Base-by-base conservation (phyloP, 1,140 invertebrate species). In the Nomia melanderi region DNA sequence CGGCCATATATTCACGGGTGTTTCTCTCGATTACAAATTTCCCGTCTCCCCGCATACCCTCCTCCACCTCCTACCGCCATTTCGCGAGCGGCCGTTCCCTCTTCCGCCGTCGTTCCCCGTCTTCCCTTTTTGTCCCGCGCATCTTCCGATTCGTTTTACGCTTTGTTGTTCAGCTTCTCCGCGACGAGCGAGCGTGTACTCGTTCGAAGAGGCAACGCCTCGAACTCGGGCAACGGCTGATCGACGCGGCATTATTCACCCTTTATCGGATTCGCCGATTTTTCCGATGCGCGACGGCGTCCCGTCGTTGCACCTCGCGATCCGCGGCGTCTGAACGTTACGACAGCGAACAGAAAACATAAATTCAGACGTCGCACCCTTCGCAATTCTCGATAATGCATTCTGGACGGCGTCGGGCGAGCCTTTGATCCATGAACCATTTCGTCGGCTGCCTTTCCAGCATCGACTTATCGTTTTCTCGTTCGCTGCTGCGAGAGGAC, bases 1-100 rank as follows among this genome's bases (percentile, higher is more conserved):
- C 88, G 86, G 81, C 86, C 89, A 84, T 90, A 91, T 91, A 91
- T 90, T 77, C 87, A 82, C 85, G 84, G 80, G 85, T 86, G 88
- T 88, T 90, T 88, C 88, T 90, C 90, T 88, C 89, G 87, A 88
- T 89, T 90, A 90, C 90, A 87, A 90, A 90, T 91, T 89, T 90
- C 87, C 66, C 80, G 83, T 90, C 90, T 90, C 88, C 85, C 83
- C 47, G 41, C 62, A 50, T 17, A 50, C 47, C 41, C 41, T 9
- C 39, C 4, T 41, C 39, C 41, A 17, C 14, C 14, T 20, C 14
- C 41, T 3, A n/a, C n/a, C n/a, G n/a, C n/a, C n/a, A n/a, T n/a
- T n/a, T n/a, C n/a, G n/a, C n/a, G n/a, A n/a, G n/a, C n/a, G n/a
- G n/a, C n/a, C n/a, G n/a, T n/a, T n/a, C n/a, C n/a, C n/a, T n/a